Base-by-base conservation (phyloP, 2,888 invertebrate species). In the Scaeva pyrastri region DNA sequence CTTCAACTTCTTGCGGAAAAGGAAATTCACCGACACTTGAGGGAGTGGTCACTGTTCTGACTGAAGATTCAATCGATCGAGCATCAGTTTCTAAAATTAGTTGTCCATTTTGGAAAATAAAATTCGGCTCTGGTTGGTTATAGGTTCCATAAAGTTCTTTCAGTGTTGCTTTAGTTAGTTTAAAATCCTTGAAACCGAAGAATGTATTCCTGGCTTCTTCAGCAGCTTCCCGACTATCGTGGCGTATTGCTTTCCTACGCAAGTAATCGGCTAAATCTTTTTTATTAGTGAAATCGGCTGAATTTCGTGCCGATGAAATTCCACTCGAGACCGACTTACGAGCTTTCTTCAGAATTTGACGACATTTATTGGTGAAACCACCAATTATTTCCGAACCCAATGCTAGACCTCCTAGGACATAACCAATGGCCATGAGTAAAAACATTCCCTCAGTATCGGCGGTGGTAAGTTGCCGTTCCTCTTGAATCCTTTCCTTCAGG, bases 391-490 rank as follows among this genome's bases (percentile, higher is more conserved):
- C 97, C 0, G 95, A 95, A 14, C 95, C 88, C 11, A 96, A 91
- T 4, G 95, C 94, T 3, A 94, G 92, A 0, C 93, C 94, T 5
- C 95, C 96, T 31, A 95, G 90, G 0, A 95, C 89, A 90, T 96
- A 95, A 0, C 97, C 97, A 52, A 95, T 94, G 6, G 93, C 96
- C 88, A 97, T 93, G 0, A 97, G 93, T 3, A 97, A 91, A 90
- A 96, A 97, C 96, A 96, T 97, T 11, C 97, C 97, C 92, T 96
- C 96, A 0, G 96, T 96, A 87, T 97, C 97, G 89, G 96, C 96
- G 39, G 96, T 92, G 1, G 95, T 95, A n/a, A 97, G 91, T 23
- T 96, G 95, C 84, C 96, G 94, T 90, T 97, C 96, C 91, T 96
- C 95, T 26, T 94, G 93, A 41, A 91, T 90, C 3, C 90, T 89